Percentiles rank a stretch among this genome's conserved stretches.
Evolutionary conservation across 2,888 invertebrate species (phyloP).

Genomic region (Epinotia nisella): DNA sequence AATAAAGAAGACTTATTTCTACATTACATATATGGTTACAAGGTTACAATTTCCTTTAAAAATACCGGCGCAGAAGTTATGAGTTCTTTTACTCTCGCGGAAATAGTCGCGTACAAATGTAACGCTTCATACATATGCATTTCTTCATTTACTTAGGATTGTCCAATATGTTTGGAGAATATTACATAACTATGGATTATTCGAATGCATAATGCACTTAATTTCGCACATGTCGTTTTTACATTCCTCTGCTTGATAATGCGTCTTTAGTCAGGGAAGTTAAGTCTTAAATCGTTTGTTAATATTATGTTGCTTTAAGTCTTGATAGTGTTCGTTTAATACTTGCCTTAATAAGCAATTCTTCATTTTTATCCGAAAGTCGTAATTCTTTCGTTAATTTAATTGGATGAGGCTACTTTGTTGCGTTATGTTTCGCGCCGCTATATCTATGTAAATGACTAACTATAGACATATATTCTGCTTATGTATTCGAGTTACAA

Average conservation of each 20-base stretch:
- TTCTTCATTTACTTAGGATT: slow-evolving; percentile 28
- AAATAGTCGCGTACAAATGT: not conserved
- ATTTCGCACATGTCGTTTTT: slow-evolving; percentile 14
- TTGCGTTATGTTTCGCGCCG: slow-evolving; percentile 3
- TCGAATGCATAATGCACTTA: slow-evolving; percentile 36
- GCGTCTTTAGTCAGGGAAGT: not conserved
- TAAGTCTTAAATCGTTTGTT: slow-evolving; percentile 12
- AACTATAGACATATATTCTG: not conserved
- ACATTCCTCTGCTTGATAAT: not conserved
- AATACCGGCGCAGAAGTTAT: slow-evolving; percentile 6
- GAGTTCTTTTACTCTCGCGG: not conserved
- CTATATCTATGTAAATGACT: slow-evolving; percentile 1
- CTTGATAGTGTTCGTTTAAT: slow-evolving; percentile 3
- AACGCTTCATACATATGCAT: slow-evolving; percentile 39
- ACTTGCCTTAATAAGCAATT: slow-evolving; percentile 17
- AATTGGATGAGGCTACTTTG: slow-evolving; percentile 22
- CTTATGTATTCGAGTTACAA: not conserved
- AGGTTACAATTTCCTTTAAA: not conserved
- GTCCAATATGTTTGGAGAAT: slow-evolving; percentile 32
- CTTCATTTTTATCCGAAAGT: slow-evolving; percentile 19
- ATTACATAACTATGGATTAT: slow-evolving; percentile 32
- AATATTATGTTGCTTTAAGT: not conserved
- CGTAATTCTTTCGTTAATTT: slow-evolving; percentile 11
- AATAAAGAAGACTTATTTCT: too few relatives aligned
- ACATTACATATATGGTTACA: too few relatives aligned